These are phyloP conservation scores for Penaeus japonicus DNA, from an alignment of 1,140 invertebrate species.

Conservation along the genomic window DNA sequence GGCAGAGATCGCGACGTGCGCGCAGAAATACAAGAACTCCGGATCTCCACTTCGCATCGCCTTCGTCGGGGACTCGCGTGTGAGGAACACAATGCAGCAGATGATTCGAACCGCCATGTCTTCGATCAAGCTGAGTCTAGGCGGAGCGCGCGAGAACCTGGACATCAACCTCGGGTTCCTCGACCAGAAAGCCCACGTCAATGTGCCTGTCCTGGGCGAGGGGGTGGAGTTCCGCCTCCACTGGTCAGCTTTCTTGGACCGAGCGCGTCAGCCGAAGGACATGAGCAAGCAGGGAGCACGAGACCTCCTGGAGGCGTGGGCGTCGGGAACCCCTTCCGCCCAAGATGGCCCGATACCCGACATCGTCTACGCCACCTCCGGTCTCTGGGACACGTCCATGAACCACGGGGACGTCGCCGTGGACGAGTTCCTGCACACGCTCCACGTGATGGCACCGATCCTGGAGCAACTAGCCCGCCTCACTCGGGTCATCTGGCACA, in stretches of 20 bases:
- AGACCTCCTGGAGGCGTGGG: slow-evolving; percentile 45
- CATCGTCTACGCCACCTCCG: slow-evolving; percentile 36
- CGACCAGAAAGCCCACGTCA: slow-evolving; percentile 13
- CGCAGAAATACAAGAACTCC: not conserved
- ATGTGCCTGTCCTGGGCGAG: slow-evolving; percentile 21
- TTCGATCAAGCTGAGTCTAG: not conserved
- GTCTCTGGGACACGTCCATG: slow-evolving; percentile 38
- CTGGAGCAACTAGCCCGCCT: slow-evolving; percentile 19
- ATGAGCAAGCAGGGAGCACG: slow-evolving; percentile 30
- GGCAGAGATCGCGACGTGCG: not conserved
- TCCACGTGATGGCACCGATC: slow-evolving; percentile 21
- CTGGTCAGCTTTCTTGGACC: slow-evolving; percentile 37
- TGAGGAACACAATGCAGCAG: slow-evolving; percentile 43
- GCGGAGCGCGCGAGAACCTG: not conserved
- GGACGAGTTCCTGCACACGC: not conserved
- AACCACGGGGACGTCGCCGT: not conserved
- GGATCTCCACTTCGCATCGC: slow-evolving; percentile 33
- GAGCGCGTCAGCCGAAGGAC: not conserved
- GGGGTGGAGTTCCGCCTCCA: slow-evolving; percentile 33
- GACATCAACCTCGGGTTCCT: slow-evolving; percentile 13
- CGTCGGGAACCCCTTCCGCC: not conserved
- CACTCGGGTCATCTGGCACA: slow-evolving; percentile 22
- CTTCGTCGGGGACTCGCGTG: slow-evolving; percentile 44
- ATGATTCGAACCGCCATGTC: not conserved
- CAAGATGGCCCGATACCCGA: not conserved